phyloP scores from a whole-genome alignment of 2,113 vertebrate species.

The Fulica atra region DNA sequence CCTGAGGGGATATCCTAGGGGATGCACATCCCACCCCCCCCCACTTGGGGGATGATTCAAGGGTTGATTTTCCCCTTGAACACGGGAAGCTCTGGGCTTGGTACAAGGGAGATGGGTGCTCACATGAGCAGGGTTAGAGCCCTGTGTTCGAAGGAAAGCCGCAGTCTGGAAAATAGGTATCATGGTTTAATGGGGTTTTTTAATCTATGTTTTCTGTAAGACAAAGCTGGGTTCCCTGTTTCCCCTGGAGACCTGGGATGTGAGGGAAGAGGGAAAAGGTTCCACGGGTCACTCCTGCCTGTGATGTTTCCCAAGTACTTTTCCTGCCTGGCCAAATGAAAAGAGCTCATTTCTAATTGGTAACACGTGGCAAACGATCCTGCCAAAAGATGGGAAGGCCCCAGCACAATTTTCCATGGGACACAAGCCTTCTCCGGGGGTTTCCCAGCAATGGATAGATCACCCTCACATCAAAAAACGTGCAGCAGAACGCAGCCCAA shows the following conservation, averaged over 20 bases:
- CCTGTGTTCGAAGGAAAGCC: background rate
- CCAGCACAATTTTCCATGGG: background rate
- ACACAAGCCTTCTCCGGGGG: background rate
- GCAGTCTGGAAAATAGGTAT: background rate
- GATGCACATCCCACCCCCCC: background rate
- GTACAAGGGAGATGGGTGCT: background rate
- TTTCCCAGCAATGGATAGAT: background rate
- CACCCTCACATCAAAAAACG: slow-evolving; percentile 23
- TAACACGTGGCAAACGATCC: background rate
- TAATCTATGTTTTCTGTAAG: background rate
- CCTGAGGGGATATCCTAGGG: background rate
- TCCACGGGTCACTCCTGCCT: background rate
- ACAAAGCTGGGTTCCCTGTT: background rate
- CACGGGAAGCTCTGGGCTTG: background rate
- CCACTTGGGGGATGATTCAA: background rate
- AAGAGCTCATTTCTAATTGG: background rate
- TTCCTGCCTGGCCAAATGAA: background rate
- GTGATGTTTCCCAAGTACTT: background rate
- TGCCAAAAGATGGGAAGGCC: background rate
- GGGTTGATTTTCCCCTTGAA: background rate
- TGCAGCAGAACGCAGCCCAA: background rate
- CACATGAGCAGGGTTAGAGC: background rate
- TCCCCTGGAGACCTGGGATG: background rate
- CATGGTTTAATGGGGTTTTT: background rate
- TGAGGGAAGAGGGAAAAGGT: background rate